Conservation (phyloP, 2,888 invertebrate species). For the Erpobdella octoculata region DNA sequence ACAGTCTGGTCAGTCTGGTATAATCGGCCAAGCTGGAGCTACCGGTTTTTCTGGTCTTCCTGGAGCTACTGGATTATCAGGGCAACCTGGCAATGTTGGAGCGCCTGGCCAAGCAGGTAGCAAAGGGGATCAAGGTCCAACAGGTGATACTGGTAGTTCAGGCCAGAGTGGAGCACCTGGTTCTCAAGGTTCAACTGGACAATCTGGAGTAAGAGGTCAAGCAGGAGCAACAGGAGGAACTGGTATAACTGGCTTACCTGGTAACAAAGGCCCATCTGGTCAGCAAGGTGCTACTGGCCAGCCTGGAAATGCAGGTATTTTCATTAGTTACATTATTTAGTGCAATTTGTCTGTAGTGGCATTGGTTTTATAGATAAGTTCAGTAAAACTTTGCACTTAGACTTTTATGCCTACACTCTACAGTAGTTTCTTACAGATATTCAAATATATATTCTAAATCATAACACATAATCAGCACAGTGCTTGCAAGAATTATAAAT, state of each 20-base stretch:
- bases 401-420: too few relatives aligned
- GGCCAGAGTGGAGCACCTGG: slow-evolving; percentile 13
- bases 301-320: slow-evolving; percentile 35
- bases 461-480: too few relatives aligned
- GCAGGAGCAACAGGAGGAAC: slow-evolving; percentile 17
- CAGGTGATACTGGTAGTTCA: neutral
- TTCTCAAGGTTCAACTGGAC: slow-evolving; percentile 27
- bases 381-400: too few relatives aligned
- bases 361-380: too few relatives aligned
- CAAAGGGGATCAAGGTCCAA: slow-evolving; percentile 7
- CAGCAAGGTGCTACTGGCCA: slow-evolving; percentile 35
- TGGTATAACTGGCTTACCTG: slow-evolving; percentile 17
- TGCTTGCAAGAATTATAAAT: too few relatives aligned
- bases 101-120: neutral
- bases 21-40: slow-evolving; percentile 2
- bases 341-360: too few relatives aligned
- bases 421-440: too few relatives aligned
- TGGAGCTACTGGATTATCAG: slow-evolving; percentile 3
- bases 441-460: too few relatives aligned
- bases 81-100: neutral
- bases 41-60: neutral
- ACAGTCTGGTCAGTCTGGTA: neutral
- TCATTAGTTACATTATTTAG: slow-evolving; percentile 29
- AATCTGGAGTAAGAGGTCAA: slow-evolving; percentile 33
- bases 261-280: slow-evolving; percentile 28